These are phyloP conservation scores for Lepidotrigona ventralis DNA, from an alignment of 1,140 invertebrate genomes.

Conservation along the genomic window DNA sequence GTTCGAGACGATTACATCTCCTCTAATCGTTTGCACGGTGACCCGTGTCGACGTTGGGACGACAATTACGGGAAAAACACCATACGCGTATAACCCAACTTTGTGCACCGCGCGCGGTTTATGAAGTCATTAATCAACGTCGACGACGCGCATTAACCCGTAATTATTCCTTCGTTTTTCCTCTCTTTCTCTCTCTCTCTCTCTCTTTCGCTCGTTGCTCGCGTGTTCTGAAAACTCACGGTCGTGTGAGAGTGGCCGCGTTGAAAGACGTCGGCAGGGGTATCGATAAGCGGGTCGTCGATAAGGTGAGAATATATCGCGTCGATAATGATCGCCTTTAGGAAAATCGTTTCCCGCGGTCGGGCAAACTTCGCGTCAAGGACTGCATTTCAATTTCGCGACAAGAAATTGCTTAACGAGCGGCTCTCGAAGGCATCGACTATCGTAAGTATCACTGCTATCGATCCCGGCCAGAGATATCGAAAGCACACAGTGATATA, in stretches of 20 bases:
- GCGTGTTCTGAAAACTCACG: constrained; percentile 50
- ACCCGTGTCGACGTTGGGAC: constrained; percentile 40
- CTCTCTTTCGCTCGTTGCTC: constrained; percentile 31
- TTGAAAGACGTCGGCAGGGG: constrained; percentile 28
- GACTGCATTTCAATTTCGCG: constrained; percentile 50
- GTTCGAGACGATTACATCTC: constrained; percentile 31
- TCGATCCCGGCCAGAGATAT: constrained; percentile 34
- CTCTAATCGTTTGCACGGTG: constrained; percentile 47
- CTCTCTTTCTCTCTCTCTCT: neutral
- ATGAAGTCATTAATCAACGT: constrained; percentile 61
- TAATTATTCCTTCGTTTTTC: constrained; percentile 36
- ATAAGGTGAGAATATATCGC: constrained; percentile 52
- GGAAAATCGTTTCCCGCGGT: constrained; percentile 35
- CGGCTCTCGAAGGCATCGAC: constrained; percentile 5
- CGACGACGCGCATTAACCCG: constrained; percentile 53
- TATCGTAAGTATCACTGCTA: constrained; percentile 22
- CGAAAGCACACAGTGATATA: neutral
- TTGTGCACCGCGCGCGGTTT: constrained; percentile 47
- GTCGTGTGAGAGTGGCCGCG: constrained; percentile 2
- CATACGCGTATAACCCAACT: constrained; percentile 29
- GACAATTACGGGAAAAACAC: constrained; percentile 59
- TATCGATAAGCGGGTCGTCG: neutral
- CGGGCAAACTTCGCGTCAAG: constrained; percentile 18
- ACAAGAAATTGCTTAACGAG: constrained; percentile 39
- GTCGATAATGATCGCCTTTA: constrained; percentile 49